These are phyloP conservation scores for Phylloscopus whistleri DNA, from an alignment of 2,113 vertebrate species.

Conservation along the genomic window DNA sequence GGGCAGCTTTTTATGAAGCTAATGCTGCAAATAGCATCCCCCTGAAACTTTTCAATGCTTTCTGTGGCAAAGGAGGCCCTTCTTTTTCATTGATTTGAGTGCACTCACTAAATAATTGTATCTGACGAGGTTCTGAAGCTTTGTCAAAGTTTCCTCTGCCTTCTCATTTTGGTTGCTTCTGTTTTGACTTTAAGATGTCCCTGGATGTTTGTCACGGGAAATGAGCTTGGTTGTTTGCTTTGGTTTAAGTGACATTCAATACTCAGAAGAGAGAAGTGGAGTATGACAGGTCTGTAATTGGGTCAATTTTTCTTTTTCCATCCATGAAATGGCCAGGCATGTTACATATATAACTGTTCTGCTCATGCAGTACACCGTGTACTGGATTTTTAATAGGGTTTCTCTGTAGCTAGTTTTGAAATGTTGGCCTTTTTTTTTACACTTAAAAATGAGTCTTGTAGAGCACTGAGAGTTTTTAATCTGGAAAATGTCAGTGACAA, in stretches of 20 bases:
- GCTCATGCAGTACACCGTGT: background rate
- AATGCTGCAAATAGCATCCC: background rate
- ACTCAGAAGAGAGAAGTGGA: slow-evolving; percentile 12
- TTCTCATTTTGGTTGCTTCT: slow-evolving; percentile 44
- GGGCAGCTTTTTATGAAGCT: background rate
- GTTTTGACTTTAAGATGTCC: slow-evolving; percentile 53
- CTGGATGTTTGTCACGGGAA: slow-evolving; percentile 40
- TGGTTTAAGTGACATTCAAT: slow-evolving; percentile 34
- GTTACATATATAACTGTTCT: background rate
- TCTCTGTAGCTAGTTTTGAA: background rate
- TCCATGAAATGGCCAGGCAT: slow-evolving; percentile 21
- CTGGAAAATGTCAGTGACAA: background rate
- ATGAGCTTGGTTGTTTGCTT: slow-evolving; percentile 26
- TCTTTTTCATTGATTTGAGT: background rate
- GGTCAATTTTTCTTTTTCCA: slow-evolving; percentile 40
- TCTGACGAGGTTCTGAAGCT: slow-evolving; percentile 33
- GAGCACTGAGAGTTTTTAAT: background rate
- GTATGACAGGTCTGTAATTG: slow-evolving; percentile 1
- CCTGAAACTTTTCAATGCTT: background rate
- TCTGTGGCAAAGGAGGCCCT: background rate
- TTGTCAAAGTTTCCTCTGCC: slow-evolving; percentile 1
- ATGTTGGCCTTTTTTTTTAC: no score
- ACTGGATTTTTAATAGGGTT: background rate
- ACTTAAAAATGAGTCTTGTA: background rate
- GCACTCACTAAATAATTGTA: background rate